phyloP scores from a whole-genome alignment of 30 jellyfish, hydroid and myxozoan genomes.

The Aurelia sp. region DNA sequence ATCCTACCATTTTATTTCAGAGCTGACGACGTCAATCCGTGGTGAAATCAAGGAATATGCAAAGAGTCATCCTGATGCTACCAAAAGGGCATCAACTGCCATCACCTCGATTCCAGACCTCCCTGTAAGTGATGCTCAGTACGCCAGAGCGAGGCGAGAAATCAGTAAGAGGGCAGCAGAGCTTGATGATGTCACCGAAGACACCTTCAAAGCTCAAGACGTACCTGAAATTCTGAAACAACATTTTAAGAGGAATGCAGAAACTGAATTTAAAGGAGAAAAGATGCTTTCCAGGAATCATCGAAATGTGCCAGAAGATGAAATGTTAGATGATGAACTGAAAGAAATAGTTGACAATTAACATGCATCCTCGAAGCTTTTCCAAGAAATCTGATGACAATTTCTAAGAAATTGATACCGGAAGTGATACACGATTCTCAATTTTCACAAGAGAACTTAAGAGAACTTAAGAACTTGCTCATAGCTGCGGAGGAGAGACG shows the following conservation, averaged over 20 bases:
- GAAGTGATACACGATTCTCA: constrained; percentile 1
- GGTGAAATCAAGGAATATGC: constrained; percentile 77
- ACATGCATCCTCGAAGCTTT: neutral
- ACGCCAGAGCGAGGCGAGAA: constrained; percentile 79
- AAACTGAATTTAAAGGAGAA: constrained; percentile 75
- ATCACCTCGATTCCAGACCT: constrained; percentile 75
- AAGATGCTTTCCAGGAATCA: constrained; percentile 79
- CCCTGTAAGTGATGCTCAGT: constrained; percentile 70
- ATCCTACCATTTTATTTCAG: constrained; percentile 21
- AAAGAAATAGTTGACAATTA: constrained; percentile 29
- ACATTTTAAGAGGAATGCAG: constrained; percentile 87
- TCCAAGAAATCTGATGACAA: constrained; percentile 28
- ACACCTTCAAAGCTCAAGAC: constrained; percentile 51
- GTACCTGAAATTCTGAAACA: constrained; percentile 81
- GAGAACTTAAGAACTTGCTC: too few relatives aligned
- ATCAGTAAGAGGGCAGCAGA: constrained; percentile 86
- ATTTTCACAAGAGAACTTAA: too few relatives aligned
- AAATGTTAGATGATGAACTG: constrained; percentile 68
- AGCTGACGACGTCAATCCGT: constrained; percentile 81
- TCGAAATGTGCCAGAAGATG: constrained; percentile 88
- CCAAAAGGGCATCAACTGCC: constrained; percentile 80
- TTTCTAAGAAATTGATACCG: constrained; percentile 29
- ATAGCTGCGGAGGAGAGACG: too few relatives aligned
- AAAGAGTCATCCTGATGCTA: constrained; percentile 61
- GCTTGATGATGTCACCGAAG: constrained; percentile 77